phyloP scores from a whole-genome alignment of 2,888 invertebrate species.

The Xanthorhoe spadicearia region DNA sequence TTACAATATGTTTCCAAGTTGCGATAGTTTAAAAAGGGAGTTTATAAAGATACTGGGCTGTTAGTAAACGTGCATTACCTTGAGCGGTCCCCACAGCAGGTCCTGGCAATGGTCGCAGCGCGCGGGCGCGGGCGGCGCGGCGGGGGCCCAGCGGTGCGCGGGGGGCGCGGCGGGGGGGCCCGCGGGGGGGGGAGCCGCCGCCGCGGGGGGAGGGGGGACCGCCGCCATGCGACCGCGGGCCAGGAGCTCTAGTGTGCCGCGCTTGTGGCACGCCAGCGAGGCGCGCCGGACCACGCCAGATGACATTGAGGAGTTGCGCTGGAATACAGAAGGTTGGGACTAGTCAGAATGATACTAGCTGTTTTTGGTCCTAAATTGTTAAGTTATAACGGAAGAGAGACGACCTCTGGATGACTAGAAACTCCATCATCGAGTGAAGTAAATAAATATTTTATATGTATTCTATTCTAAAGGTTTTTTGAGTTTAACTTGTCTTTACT shows the following conservation, averaged over 20 bases:
- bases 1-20: no score
- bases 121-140: slow-evolving; percentile 85
- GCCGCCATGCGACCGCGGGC: slow-evolving; percentile 93
- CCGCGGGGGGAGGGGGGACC: slow-evolving; percentile 56
- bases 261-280: slow-evolving; percentile 93
- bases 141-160: slow-evolving; percentile 86
- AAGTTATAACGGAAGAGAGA: no score
- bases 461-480: no score
- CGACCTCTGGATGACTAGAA: no score
- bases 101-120: slow-evolving; percentile 95
- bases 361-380: no score
- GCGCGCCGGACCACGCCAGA: slow-evolving; percentile 94
- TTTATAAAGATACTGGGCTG: no score
- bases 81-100: slow-evolving; percentile 96
- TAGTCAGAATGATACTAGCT: neutral
- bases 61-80: slow-evolving; percentile 72
- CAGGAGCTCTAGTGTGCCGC: slow-evolving; percentile 95
- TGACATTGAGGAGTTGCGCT: slow-evolving; percentile 94
- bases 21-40: no score
- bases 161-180: slow-evolving; percentile 90
- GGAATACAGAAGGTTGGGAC: slow-evolving; percentile 32
- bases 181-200: slow-evolving; percentile 65
- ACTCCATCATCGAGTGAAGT: no score
- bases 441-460: no score
- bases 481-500: no score